Conservation (phyloP, 2,113 vertebrate species). For the Nestor notabilis region DNA sequence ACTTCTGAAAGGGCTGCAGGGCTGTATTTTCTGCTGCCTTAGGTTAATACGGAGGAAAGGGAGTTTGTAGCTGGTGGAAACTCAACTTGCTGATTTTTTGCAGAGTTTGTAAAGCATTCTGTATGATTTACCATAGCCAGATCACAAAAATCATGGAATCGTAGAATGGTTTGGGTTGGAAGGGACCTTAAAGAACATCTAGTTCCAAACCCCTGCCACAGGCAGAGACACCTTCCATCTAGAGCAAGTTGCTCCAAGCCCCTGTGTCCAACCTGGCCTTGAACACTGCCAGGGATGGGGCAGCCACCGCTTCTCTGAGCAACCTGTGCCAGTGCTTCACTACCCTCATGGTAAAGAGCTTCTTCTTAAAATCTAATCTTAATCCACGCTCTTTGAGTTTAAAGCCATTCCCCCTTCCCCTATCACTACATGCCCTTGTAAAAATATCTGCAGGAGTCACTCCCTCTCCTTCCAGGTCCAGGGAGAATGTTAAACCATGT, state of each 20-base stretch:
- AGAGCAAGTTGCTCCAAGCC: background rate
- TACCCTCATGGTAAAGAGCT: background rate
- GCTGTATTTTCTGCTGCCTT: background rate
- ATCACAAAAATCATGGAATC: background rate
- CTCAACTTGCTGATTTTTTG: background rate
- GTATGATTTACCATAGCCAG: rapidly evolving
- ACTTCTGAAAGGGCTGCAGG: background rate
- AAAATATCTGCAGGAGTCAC: background rate
- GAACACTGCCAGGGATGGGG: background rate
- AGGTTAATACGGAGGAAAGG: rapidly evolving
- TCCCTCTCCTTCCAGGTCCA: background rate
- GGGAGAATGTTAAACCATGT: rapidly evolving
- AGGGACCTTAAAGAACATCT: background rate
- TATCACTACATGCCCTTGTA: background rate
- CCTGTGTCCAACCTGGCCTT: background rate
- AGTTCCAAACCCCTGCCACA: background rate
- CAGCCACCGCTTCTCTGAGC: background rate
- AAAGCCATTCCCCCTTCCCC: background rate
- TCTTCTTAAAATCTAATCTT: background rate
- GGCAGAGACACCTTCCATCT: background rate
- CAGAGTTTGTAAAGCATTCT: rapidly evolving
- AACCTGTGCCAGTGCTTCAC: background rate
- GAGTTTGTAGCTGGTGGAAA: background rate
- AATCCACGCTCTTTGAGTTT: background rate
- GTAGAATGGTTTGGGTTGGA: background rate